These are phyloP conservation scores for Diprion similis DNA, from an alignment of 1,140 invertebrate genomes.

Conservation along the genomic window DNA sequence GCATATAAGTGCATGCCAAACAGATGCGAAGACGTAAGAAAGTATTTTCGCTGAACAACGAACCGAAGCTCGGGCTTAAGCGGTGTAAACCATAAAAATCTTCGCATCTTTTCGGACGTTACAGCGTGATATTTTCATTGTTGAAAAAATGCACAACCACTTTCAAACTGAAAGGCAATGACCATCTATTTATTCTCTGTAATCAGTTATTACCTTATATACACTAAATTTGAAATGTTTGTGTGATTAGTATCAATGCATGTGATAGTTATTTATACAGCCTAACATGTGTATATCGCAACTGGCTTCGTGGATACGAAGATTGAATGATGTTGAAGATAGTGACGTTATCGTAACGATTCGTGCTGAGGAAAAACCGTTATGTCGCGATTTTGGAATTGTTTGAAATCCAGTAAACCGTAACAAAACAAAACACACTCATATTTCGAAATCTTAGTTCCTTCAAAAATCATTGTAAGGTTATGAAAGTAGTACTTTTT, in stretches of 20 bases:
- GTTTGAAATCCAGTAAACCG: background rate
- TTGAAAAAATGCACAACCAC: background rate
- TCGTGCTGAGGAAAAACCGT: background rate
- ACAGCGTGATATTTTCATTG: no score
- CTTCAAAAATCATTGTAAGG: no score
- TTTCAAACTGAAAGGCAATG: background rate
- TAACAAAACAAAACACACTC: no score
- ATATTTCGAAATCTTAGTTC: no score
- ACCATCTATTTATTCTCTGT: background rate
- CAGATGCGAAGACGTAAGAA: background rate
- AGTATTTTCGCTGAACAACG: background rate
- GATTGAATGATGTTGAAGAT: background rate
- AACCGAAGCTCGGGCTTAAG: no score
- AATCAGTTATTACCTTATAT: background rate
- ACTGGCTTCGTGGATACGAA: background rate
- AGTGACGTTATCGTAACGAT: background rate
- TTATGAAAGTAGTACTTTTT: no score
- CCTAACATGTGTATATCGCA: background rate
- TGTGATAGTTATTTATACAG: background rate
- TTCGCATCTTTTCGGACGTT: no score
- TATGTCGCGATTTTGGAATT: background rate
- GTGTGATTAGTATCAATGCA: background rate
- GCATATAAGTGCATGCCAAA: background rate
- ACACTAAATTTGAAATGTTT: background rate
- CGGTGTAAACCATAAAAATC: no score